phyloP scores from a whole-genome alignment of 2,888 invertebrate genomes.

The Sphaeridia pumilis region DNA sequence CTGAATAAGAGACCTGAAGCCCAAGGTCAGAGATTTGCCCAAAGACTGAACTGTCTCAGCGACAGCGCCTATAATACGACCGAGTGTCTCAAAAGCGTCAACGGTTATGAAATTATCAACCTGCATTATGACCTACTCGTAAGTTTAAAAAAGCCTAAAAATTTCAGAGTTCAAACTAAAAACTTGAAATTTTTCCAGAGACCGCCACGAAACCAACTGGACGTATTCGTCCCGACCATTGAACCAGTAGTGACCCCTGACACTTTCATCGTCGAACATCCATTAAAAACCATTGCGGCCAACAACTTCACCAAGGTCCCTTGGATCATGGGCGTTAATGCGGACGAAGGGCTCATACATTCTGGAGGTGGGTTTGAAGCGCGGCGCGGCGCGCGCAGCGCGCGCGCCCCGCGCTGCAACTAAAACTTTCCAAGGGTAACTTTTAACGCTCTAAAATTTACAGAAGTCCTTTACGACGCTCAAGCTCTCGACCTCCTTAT shows the following conservation, averaged over 20 bases:
- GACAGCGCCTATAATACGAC: constrained; percentile 15
- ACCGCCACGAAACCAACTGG: constrained; percentile 5
- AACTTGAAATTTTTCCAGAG: constrained; percentile 1
- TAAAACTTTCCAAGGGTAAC: too few relatives aligned
- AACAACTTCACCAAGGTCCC: constrained; percentile 20
- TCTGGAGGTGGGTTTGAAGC: constrained; percentile 18
- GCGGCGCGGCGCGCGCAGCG: too few relatives aligned
- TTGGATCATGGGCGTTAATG: constrained; percentile 26
- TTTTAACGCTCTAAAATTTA: too few relatives aligned
- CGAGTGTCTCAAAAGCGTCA: constrained; percentile 16
- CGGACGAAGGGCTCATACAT: constrained; percentile 23
- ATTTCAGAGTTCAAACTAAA: not conserved
- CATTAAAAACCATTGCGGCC: constrained; percentile 12
- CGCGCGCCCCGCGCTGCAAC: too few relatives aligned
- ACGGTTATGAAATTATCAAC: constrained; percentile 4
- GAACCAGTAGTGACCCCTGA: constrained; percentile 18
- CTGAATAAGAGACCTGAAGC: constrained; percentile 19
- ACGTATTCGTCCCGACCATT: constrained; percentile 23
- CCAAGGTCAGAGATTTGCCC: constrained; percentile 21
- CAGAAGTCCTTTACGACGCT: not conserved
- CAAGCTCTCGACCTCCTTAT: constrained; percentile 8
- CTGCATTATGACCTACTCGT: constrained; percentile 19
- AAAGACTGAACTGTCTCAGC: constrained; percentile 21
- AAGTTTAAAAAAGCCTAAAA: not conserved
- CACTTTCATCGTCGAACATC: constrained; percentile 20